Evolutionary conservation across 2,113 vertebrate species (phyloP).

Genomic region (Plestiodon gilberti): DNA sequence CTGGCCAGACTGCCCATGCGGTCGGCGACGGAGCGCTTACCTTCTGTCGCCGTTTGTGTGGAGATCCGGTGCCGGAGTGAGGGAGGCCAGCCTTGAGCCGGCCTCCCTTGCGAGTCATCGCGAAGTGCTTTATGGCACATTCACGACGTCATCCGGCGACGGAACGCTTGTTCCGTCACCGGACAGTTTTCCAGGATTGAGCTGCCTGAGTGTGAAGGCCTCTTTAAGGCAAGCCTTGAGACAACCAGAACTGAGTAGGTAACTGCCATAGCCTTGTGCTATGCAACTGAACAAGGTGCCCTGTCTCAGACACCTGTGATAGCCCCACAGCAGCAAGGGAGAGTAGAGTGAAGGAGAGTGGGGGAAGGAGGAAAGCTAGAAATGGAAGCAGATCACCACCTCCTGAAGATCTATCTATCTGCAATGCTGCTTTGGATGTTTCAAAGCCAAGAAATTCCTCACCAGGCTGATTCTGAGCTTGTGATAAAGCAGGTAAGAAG

Average conservation of each 20-base stretch:
- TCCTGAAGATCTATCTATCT: neutral
- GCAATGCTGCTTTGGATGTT: neutral
- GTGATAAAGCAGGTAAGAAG: neutral
- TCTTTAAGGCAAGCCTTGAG: neutral
- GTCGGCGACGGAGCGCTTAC: too few relatives aligned
- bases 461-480: neutral
- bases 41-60: too few relatives aligned
- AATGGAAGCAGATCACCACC: neutral
- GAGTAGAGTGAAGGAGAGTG: neutral
- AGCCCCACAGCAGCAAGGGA: neutral
- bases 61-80: too few relatives aligned
- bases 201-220: too few relatives aligned
- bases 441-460: neutral
- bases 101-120: too few relatives aligned
- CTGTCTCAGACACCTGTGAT: neutral
- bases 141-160: too few relatives aligned
- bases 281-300: too few relatives aligned
- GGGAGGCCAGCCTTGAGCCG: too few relatives aligned
- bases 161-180: too few relatives aligned
- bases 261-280: neutral
- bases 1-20: too few relatives aligned
- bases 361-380: neutral
- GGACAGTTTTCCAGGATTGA: too few relatives aligned
- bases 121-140: too few relatives aligned
- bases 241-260: neutral